Conservation (phyloP, 2,113 vertebrate genomes). For the Dromas ardeola region DNA sequence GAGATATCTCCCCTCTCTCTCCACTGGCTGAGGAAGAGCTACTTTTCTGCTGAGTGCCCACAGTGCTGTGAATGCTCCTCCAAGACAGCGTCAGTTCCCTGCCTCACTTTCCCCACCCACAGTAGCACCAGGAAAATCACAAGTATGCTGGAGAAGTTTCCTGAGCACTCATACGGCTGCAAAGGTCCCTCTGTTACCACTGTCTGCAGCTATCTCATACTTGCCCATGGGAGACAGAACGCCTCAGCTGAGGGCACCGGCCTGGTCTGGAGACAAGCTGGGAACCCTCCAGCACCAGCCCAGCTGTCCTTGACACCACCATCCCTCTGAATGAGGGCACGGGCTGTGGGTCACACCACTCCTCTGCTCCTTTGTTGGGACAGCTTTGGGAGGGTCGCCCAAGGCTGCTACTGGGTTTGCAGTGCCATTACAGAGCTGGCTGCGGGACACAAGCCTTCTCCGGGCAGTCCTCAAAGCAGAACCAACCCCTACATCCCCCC, state of each 20-base stretch:
- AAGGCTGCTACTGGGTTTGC: not conserved
- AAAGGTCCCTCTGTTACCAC: not conserved
- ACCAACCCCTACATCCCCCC: not conserved
- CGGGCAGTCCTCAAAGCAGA: not conserved
- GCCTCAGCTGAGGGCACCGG: not conserved
- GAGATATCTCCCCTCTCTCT: not conserved
- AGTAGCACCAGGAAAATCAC: not conserved
- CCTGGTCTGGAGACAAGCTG: not conserved
- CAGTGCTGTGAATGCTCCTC: not conserved
- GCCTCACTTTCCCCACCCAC: not conserved
- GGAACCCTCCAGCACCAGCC: not conserved
- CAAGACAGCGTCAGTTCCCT: not conserved
- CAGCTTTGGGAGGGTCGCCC: not conserved
- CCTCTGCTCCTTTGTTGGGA: not conserved
- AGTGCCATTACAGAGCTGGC: not conserved
- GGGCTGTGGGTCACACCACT: not conserved
- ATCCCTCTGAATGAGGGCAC: not conserved
- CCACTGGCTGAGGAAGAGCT: not conserved
- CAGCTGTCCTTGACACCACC: not conserved
- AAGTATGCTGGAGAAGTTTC: not conserved
- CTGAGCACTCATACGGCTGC: not conserved
- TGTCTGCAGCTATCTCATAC: not conserved
- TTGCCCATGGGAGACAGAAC: not conserved
- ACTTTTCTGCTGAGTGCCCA: not conserved
- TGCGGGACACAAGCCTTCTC: not conserved